Evolutionary conservation across 2,113 vertebrate species (phyloP).

Genomic region (Hippocampus guttulatus): DNA sequence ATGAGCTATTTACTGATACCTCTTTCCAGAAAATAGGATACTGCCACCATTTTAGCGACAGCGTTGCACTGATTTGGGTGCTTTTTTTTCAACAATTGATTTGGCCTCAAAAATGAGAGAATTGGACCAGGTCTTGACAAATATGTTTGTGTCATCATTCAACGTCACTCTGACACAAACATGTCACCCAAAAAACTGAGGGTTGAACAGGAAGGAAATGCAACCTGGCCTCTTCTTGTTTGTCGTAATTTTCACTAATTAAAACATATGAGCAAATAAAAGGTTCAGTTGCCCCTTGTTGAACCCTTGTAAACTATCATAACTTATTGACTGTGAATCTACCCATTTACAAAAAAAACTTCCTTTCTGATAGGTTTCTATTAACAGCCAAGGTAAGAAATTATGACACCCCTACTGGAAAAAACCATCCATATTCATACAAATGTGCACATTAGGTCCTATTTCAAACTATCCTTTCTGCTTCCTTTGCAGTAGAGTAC

Average conservation of each 20-base stretch:
- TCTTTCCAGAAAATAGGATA: neutral
- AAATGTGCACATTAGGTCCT: neutral
- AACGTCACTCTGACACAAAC: too few species aligned
- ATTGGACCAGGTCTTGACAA: neutral
- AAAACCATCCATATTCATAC: neutral
- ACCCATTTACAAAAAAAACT: neutral
- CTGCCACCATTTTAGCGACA: neutral
- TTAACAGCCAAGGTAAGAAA: conserved; percentile 70
- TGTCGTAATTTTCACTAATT: neutral
- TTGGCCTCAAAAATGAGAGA: neutral
- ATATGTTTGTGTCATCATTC: neutral
- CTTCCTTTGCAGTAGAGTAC: conserved; percentile 66
- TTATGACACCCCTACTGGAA: neutral
- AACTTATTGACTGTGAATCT: neutral
- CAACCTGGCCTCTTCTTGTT: too few species aligned
- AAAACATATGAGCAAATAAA: neutral
- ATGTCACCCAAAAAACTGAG: too few species aligned
- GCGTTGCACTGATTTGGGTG: neutral
- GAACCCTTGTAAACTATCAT: neutral
- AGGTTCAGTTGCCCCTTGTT: neutral
- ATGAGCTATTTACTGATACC: neutral
- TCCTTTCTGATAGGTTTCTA: conserved; percentile 57
- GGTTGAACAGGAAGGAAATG: too few species aligned
- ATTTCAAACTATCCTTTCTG: conserved; percentile 5
- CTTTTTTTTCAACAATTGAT: neutral